phyloP scores from a whole-genome alignment of 2,113 vertebrate species.

The Oceanites oceanicus region DNA sequence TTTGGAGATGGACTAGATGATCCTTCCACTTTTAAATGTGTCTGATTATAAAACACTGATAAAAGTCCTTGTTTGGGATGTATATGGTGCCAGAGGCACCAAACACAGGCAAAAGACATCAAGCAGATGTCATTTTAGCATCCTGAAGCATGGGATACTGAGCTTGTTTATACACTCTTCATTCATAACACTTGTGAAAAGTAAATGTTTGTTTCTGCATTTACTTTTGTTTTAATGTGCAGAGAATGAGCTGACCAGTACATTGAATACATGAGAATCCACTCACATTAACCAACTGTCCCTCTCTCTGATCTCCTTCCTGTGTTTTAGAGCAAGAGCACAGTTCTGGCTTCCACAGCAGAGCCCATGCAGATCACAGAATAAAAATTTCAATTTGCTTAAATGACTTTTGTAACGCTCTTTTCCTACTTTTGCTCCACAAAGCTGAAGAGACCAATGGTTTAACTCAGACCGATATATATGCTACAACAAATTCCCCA shows the following conservation, averaged over 20 bases:
- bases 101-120: background rate
- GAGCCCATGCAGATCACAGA: background rate
- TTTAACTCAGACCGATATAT: background rate
- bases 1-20: background rate
- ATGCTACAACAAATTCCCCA: background rate
- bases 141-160: background rate
- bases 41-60: background rate
- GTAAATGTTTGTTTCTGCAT: background rate
- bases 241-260: background rate
- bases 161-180: background rate
- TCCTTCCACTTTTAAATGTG: background rate
- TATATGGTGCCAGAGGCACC: background rate
- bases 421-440: background rate
- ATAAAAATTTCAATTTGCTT: background rate
- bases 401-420: background rate
- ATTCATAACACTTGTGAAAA: background rate
- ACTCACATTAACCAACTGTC: too few relatives aligned
- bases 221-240: background rate
- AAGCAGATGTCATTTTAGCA: background rate
- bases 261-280: background rate
- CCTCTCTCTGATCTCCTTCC: background rate
- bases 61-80: background rate
- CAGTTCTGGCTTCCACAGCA: background rate
- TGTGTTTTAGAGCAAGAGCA: background rate
- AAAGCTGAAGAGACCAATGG: background rate